Evolutionary conservation across 2,113 vertebrate species (phyloP).

Genomic region (Candoia aspera): DNA sequence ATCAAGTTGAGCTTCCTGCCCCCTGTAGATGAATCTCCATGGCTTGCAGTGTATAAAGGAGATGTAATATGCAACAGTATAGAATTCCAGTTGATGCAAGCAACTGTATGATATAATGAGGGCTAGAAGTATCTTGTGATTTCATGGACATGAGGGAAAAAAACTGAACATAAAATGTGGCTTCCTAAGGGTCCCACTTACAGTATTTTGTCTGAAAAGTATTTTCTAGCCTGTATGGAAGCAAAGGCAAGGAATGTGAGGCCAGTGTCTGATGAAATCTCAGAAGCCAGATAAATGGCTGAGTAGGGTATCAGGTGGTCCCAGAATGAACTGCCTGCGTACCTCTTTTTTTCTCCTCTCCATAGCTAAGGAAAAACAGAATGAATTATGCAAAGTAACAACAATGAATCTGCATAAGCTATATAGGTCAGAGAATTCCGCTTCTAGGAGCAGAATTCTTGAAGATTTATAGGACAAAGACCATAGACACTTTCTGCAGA

Average conservation of each 20-base stretch:
- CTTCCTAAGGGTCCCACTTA: background rate
- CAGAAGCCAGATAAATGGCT: background rate
- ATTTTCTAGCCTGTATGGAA: background rate
- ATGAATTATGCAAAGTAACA: background rate
- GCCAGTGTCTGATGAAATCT: background rate
- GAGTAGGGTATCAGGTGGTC: background rate
- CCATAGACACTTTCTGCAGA: background rate
- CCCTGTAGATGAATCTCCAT: background rate
- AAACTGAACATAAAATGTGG: background rate
- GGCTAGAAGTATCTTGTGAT: background rate
- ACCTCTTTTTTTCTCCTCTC: background rate
- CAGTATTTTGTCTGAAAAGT: background rate
- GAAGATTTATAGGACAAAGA: background rate
- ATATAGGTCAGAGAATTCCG: background rate
- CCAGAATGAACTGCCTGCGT: background rate
- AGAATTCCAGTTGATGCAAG: background rate
- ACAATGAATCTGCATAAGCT: background rate
- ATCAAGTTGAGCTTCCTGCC: background rate
- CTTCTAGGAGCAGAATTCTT: background rate
- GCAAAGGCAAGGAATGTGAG: background rate
- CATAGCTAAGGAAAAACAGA: background rate
- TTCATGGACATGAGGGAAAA: background rate
- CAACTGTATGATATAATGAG: background rate
- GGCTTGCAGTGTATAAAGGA: too few species aligned
- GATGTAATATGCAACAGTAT: background rate